Evolutionary conservation across 2,113 vertebrate genomes (phyloP).

Genomic region (Edolisoma coerulescens): DNA sequence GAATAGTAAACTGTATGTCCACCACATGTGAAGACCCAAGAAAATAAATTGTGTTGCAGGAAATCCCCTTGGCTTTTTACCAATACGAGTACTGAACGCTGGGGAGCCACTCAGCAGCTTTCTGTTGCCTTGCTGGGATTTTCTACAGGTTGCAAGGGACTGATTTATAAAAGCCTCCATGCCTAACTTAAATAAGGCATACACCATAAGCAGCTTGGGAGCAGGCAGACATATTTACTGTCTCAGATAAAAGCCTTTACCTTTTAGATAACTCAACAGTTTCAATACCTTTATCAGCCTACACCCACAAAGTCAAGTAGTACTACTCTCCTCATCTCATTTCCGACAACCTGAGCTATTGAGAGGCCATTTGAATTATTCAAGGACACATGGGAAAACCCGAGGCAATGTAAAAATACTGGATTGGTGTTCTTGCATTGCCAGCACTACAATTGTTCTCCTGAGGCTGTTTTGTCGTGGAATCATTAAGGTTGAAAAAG

Average conservation of each 20-base stretch:
- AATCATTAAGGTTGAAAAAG: not conserved
- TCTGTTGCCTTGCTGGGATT: not conserved
- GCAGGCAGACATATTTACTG: not conserved
- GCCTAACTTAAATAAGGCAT: not conserved
- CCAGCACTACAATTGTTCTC: not conserved
- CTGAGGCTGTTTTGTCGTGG: not conserved
- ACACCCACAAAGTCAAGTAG: not conserved
- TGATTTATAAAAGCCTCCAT: not conserved
- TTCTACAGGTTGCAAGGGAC: not conserved
- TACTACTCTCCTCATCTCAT: not conserved
- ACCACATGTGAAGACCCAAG: not conserved
- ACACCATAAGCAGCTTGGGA: not conserved
- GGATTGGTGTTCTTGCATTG: not conserved
- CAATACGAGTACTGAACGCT: not conserved
- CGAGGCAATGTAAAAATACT: accelerated
- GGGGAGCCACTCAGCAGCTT: not conserved
- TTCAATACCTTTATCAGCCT: not conserved
- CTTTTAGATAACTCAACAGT: not conserved
- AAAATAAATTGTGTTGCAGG: not conserved
- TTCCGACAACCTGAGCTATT: not conserved
- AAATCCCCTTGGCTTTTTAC: not conserved
- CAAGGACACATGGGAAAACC: not conserved
- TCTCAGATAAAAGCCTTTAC: not conserved
- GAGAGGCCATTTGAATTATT: not conserved
- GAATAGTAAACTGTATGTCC: not conserved